Evolutionary conservation across 2,797 vertebrate genomes (phyloP).

Genomic region (Hydrocynus forskahlii): DNA sequence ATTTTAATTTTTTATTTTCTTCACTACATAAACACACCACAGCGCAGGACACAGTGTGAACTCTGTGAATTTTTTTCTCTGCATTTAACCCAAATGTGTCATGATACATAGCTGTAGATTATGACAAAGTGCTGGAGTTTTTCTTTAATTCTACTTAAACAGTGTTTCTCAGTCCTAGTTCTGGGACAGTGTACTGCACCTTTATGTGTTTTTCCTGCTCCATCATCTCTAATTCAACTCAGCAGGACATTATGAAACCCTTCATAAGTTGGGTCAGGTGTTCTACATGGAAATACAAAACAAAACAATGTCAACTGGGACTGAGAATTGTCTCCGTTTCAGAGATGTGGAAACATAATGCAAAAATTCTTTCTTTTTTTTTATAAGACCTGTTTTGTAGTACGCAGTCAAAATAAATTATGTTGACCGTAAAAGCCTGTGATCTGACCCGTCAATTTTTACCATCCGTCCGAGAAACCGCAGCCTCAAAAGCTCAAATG

Average conservation of each 20-base stretch:
- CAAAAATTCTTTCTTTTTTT: conserved; percentile 44
- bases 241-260: background rate
- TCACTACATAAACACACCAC: too few relatives aligned
- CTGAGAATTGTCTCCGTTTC: background rate
- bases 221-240: background rate
- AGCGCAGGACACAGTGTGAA: too few relatives aligned
- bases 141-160: background rate
- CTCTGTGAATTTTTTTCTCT: too few relatives aligned
- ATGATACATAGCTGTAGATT: too few relatives aligned
- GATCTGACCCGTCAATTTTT: conserved; percentile 30
- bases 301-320: background rate
- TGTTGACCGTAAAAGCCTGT: conserved; percentile 19
- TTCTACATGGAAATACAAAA: background rate
- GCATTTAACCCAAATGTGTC: too few relatives aligned
- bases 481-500: conserved; percentile 30
- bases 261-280: background rate
- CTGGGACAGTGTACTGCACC: background rate
- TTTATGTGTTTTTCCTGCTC: background rate
- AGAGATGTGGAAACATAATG: conserved; percentile 5
- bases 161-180: background rate
- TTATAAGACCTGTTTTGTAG: conserved; percentile 48
- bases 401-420: conserved; percentile 54
- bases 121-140: background rate
- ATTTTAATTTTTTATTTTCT: too few relatives aligned
- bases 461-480: conserved; percentile 5